Conservation (phyloP, 2,113 vertebrate genomes). For the Macaca mulatta region DNA sequence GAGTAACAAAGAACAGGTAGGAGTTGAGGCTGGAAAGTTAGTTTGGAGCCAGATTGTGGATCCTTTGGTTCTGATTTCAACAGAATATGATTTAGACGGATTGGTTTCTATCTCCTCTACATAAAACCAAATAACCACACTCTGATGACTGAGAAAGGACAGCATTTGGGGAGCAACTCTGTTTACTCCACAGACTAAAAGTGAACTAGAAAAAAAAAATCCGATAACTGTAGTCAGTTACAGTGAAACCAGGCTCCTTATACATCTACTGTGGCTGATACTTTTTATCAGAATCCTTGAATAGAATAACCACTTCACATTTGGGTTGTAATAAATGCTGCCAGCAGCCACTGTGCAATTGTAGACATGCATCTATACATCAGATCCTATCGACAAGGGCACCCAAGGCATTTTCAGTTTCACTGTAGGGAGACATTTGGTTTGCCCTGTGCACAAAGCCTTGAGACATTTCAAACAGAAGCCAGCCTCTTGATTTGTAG, state of each 20-base stretch:
- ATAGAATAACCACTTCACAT: constrained; percentile 8
- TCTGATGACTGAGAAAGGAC: background rate
- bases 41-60: background rate
- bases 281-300: constrained; percentile 47
- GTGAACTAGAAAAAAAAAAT: constrained; percentile 12
- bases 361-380: constrained; percentile 34
- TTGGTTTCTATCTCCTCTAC: background rate
- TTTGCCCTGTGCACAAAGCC: constrained; percentile 16
- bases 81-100: background rate
- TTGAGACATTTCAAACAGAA: constrained; percentile 57
- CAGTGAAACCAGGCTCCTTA: constrained; percentile 25
- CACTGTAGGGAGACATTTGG: background rate
- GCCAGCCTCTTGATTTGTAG: constrained; percentile 24
- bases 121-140: background rate
- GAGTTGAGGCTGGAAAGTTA: background rate
- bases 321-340: constrained; percentile 19
- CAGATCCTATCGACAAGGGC: constrained; percentile 55
- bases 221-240: background rate
- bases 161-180: background rate
- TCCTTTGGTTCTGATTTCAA: background rate
- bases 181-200: background rate
- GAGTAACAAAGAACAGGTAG: background rate
- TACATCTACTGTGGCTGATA: background rate
- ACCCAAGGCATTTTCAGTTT: background rate
- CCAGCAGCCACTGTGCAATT: background rate